Base-by-base conservation (phyloP, 1,140 invertebrate species). In the Neelides sp. region DNA sequence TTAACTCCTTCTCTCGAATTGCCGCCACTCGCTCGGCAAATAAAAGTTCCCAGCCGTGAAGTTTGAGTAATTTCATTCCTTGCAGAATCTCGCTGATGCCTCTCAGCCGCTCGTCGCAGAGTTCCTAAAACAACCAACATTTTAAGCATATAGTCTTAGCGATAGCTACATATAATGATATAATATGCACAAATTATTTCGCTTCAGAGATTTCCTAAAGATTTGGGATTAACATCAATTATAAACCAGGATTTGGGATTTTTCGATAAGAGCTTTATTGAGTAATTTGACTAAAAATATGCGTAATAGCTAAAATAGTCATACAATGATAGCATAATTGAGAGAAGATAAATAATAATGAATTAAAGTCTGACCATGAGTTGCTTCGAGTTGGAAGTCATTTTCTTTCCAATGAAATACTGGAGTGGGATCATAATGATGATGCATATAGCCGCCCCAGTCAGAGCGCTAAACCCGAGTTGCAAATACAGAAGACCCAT, bases 31-130 rank as follows among this genome's bases (percentile, higher is more conserved):
- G 75, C 50, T 78, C 66, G 17, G 76, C 69, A 62, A 85, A 88
- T 1, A 79, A 68, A 30, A 74, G 71, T 67, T 89, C 85, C 85
- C 85, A 89, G 12, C 80, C 82, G 63, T 82, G 78, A 3, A 90
- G 68, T 63, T 90, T 90, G 10, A 90, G 75, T 3, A 85, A 70
- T 65, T 80, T 79, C 15, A 89, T 85, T 4, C 83, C 83, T 63
- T 85, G 78, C 24, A 91, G 67, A 40, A 85, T 75, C 68, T 89
- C 85, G 50, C 81, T 83, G 32, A 83, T 78, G 64, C 78, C 76
- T 39, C 78, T 77, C 30, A 89, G 67, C 28, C 86, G 72, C 53
- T 79, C 76, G 64, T 90, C 86, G 17, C 79, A 80, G 35, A 72
- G 73, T 65, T 78, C 70, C 78, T 79, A 50, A 8, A 59, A 50